Evolutionary conservation across 2,797 vertebrate species (phyloP).

Genomic region (Poliocrania exsul): DNA sequence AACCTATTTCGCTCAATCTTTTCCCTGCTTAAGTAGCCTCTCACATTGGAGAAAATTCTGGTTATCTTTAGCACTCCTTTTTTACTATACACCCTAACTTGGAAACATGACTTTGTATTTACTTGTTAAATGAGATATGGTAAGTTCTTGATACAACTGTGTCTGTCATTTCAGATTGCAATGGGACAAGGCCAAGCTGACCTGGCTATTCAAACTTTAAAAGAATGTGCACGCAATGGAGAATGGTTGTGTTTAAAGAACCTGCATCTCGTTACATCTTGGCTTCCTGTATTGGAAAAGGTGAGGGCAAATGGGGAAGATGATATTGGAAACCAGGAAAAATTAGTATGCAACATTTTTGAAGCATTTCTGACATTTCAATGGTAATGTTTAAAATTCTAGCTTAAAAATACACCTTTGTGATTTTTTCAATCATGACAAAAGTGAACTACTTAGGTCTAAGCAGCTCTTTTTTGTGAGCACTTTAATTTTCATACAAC

Average conservation of each 20-base stretch:
- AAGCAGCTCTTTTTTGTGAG: neutral
- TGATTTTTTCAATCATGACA: neutral
- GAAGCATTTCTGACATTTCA: neutral
- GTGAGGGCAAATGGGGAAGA: constrained; percentile 68
- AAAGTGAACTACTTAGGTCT: neutral
- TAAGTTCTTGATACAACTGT: neutral
- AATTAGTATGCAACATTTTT: neutral
- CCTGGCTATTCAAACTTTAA: constrained; percentile 89
- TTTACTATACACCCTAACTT: neutral
- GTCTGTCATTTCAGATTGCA: constrained; percentile 84
- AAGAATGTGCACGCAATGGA: constrained; percentile 87
- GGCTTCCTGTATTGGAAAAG: constrained; percentile 94
- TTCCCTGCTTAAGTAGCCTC: neutral
- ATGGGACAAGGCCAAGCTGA: constrained; percentile 99
- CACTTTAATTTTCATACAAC: neutral
- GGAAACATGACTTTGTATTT: neutral
- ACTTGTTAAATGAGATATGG: neutral
- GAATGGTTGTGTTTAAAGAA: constrained; percentile 98
- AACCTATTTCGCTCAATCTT: neutral
- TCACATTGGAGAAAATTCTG: neutral
- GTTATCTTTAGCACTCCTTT: neutral
- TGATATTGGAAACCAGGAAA: neutral
- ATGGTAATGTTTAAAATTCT: neutral
- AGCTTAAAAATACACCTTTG: neutral
- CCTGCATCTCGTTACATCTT: constrained; percentile 93